A percentile compares a stretch with the other conserved stretches of the same genome.
Evolutionary conservation across 2,797 vertebrate species (phyloP).

Genomic region (Erethizon dorsatum): DNA sequence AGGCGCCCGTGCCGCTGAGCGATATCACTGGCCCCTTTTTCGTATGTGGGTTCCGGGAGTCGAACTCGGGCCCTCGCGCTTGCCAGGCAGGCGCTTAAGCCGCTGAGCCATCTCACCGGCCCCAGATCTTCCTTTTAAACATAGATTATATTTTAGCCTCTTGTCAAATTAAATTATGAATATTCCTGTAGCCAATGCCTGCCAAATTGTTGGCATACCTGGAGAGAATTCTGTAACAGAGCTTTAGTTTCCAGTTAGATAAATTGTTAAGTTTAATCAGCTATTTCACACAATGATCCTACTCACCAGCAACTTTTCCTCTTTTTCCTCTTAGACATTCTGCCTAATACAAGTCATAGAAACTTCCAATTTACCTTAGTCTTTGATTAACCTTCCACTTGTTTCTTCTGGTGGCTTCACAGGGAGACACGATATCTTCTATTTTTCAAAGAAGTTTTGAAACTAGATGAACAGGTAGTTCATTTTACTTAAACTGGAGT

Average conservation of each 20-base stretch:
- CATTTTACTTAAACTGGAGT: not conserved
- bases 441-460: slow-evolving; percentile 56
- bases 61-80: too few species aligned
- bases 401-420: not conserved
- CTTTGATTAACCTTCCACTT: not conserved
- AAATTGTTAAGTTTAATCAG: slow-evolving; percentile 44
- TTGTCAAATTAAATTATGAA: slow-evolving; percentile 57
- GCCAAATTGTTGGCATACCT: slow-evolving; percentile 13
- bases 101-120: too few species aligned
- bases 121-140: not conserved
- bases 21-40: too few species aligned
- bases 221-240: slow-evolving; percentile 42
- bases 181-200: slow-evolving; percentile 4
- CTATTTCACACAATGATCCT: not conserved
- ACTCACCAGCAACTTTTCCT: not conserved
- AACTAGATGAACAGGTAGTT: not conserved
- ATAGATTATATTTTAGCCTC: slow-evolving; percentile 55
- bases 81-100: too few species aligned
- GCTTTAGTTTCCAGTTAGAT: slow-evolving; percentile 32
- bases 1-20: too few species aligned
- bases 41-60: too few species aligned
- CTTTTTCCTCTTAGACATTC: slow-evolving; percentile 36
- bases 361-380: slow-evolving; percentile 32
- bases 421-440: not conserved
- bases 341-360: slow-evolving; percentile 26